Conservation (phyloP, 2,797 vertebrate species). For the Hybognathus amarus region DNA sequence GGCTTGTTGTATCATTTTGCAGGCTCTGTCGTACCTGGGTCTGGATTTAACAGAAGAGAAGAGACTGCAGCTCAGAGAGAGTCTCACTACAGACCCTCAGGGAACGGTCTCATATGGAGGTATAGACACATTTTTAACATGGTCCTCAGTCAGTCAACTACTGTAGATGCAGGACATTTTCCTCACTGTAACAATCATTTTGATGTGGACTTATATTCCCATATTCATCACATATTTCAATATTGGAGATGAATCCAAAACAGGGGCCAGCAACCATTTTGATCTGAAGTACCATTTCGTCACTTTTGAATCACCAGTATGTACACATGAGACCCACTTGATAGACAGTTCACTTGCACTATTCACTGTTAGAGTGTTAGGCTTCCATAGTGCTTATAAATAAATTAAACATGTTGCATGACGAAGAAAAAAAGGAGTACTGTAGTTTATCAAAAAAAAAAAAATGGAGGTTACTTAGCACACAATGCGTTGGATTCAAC, state of each 20-base stretch:
- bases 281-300: neutral
- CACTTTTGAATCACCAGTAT: neutral
- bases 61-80: constrained; percentile 79
- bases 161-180: neutral
- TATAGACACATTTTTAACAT: constrained; percentile 59
- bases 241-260: neutral
- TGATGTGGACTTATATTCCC: neutral
- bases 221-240: neutral
- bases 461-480: neutral
- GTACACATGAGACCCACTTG: neutral
- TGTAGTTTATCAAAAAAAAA: neutral
- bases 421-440: neutral
- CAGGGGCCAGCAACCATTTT: neutral
- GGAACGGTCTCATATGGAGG: constrained; percentile 90
- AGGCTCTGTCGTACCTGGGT: constrained; percentile 88
- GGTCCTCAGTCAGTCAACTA: neutral
- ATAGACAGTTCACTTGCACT: neutral
- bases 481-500: neutral
- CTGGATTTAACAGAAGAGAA: constrained; percentile 86
- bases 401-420: constrained; percentile 6
- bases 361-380: neutral
- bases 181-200: neutral
- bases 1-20: constrained; percentile 25
- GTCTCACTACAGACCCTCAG: constrained; percentile 84
- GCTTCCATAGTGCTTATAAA: neutral